These are phyloP conservation scores for Ectropis crepuscularia DNA, from an alignment of 2,888 invertebrate genomes.

Conservation along the genomic window DNA sequence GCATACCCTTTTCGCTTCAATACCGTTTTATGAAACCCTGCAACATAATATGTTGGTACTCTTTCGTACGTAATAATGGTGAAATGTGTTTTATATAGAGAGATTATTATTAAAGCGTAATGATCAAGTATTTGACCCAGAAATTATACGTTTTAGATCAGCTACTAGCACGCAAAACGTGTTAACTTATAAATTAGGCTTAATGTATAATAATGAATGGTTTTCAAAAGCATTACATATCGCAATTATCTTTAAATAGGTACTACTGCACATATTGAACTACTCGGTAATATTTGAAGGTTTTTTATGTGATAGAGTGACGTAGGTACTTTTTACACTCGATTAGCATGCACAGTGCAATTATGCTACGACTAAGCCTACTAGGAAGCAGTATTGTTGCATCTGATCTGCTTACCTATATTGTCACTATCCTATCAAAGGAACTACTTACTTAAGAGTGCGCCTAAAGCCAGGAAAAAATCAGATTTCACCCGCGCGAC, in stretches of 20 bases:
- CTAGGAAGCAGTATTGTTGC: too few species aligned
- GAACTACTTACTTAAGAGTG: too few species aligned
- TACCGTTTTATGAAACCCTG: neutral
- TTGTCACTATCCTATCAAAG: too few species aligned
- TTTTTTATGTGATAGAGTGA: too few species aligned
- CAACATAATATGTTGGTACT: neutral
- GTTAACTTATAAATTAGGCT: slow-evolving; percentile 18
- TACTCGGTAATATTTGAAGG: too few species aligned
- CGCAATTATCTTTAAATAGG: neutral
- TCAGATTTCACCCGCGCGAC: too few species aligned
- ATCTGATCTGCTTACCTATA: too few species aligned
- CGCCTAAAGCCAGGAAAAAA: too few species aligned
- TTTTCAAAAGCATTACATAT: neutral
- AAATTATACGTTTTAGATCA: slow-evolving; percentile 19
- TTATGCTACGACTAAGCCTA: too few species aligned
- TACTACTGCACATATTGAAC: neutral
- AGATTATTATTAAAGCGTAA: slow-evolving; percentile 14
- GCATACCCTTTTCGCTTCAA: too few species aligned
- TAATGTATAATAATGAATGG: neutral
- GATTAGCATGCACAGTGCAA: neutral
- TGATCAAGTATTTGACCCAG: slow-evolving; percentile 23
- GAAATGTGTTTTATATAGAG: slow-evolving; percentile 27
- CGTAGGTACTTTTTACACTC: too few species aligned
- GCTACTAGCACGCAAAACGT: slow-evolving; percentile 1
- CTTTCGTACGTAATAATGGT: slow-evolving; percentile 6